Evolutionary conservation across 2,797 vertebrate genomes (phyloP).

Genomic region (Natrix natrix): DNA sequence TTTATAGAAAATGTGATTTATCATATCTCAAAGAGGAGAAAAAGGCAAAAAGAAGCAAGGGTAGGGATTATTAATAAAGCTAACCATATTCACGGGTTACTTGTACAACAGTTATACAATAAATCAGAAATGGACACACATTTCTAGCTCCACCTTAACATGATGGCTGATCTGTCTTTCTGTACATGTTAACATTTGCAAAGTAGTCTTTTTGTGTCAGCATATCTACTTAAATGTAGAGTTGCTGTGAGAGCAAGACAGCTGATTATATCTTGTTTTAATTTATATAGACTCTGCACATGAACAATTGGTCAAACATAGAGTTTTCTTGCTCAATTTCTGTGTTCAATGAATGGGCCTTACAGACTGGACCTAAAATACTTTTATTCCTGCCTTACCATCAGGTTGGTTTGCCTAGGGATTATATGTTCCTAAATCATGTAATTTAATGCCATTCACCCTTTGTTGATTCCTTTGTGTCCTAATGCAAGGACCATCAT

Average conservation of each 20-base stretch:
- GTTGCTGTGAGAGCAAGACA: neutral
- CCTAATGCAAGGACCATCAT: neutral
- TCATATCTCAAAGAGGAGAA: neutral
- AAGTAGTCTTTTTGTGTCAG: neutral
- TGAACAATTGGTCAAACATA: neutral
- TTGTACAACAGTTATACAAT: neutral
- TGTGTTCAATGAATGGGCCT: neutral
- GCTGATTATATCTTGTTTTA: neutral
- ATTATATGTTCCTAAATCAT: neutral
- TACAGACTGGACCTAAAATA: neutral
- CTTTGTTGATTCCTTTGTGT: neutral
- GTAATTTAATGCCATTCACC: neutral
- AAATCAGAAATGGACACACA: neutral
- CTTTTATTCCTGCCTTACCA: neutral
- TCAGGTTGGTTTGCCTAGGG: neutral
- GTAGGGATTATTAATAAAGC: neutral
- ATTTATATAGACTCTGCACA: neutral
- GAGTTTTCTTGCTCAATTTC: neutral
- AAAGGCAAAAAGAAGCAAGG: neutral
- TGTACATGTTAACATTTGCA: neutral
- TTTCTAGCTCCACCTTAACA: neutral
- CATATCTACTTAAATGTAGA: neutral
- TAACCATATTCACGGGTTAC: neutral
- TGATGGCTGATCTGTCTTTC: neutral
- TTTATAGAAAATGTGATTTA: neutral